phyloP scores from a whole-genome alignment of 2,888 invertebrate species.

The Listrodromus nycthemerus region DNA sequence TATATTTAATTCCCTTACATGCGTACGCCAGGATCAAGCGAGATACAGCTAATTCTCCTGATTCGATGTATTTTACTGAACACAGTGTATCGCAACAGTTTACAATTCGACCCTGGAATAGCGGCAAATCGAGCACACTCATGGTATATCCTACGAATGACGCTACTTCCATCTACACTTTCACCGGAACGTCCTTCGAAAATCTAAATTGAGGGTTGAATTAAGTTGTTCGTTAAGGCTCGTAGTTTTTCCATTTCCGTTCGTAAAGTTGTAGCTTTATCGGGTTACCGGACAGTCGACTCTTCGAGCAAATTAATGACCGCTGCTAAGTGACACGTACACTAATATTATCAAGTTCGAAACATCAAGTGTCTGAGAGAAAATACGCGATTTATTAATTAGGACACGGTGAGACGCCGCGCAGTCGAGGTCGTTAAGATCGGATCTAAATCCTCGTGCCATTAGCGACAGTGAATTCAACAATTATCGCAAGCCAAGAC shows the following conservation, averaged over 20 bases:
- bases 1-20: too few relatives aligned
- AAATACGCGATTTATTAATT: too few relatives aligned
- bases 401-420: too few relatives aligned
- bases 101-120: constrained; percentile 53
- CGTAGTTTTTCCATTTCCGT: constrained; percentile 11
- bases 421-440: too few relatives aligned
- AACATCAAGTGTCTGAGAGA: too few relatives aligned
- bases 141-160: constrained; percentile 13
- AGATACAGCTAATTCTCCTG: neutral
- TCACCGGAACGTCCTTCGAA: constrained; percentile 44
- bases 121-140: constrained; percentile 36
- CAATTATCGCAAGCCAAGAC: too few relatives aligned
- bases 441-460: too few relatives aligned
- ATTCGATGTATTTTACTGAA: neutral
- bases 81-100: constrained; percentile 19
- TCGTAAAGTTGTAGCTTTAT: neutral
- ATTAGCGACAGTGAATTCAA: too few relatives aligned
- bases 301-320: too few relatives aligned
- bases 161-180: constrained; percentile 30
- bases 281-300: neutral
- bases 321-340: too few relatives aligned
- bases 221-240: constrained; percentile 27
- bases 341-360: too few relatives aligned
- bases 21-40: neutral
- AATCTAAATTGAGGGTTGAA: constrained; percentile 22